Evolutionary conservation across 2,113 vertebrate species (phyloP).

Genomic region (Serinus canaria): DNA sequence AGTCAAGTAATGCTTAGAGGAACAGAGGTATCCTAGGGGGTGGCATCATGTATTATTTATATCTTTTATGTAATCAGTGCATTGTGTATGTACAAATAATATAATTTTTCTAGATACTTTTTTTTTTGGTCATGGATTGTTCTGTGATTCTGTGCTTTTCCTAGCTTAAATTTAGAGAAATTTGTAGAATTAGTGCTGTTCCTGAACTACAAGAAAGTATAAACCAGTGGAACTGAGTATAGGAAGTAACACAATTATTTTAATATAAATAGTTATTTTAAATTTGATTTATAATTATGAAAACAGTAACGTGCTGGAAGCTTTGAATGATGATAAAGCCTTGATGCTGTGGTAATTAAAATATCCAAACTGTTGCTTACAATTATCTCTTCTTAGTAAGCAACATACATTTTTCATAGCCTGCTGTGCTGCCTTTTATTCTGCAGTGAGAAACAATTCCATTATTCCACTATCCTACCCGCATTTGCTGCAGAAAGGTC

Average conservation of each 20-base stretch:
- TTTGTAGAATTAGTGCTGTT: not conserved
- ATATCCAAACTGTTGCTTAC: not conserved
- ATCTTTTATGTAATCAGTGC: not conserved
- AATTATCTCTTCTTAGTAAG: slow-evolving; percentile 25
- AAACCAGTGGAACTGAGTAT: not conserved
- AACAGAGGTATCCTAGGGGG: not conserved
- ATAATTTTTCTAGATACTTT: not conserved
- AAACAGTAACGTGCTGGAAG: not conserved
- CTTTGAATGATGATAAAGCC: not conserved
- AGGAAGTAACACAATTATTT: not conserved
- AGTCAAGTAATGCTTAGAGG: accelerated
- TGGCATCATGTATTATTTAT: not conserved
- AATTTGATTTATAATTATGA: not conserved
- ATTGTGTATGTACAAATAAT: not conserved
- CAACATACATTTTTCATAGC: slow-evolving; percentile 23
- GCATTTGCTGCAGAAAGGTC: not conserved
- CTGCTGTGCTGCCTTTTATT: slow-evolving; percentile 31
- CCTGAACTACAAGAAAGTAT: not conserved
- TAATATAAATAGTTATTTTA: not conserved
- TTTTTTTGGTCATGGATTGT: not conserved
- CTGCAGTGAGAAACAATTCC: slow-evolving; percentile 16
- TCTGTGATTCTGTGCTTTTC: not conserved
- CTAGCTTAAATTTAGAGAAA: not conserved
- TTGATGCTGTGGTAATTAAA: slow-evolving; percentile 1
- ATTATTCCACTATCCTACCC: not conserved